A percentile compares a stretch with the other conserved stretches of the same genome.
Evolutionary conservation across 1,140 invertebrate genomes (phyloP).

Genomic region (Orchesella cincta): DNA sequence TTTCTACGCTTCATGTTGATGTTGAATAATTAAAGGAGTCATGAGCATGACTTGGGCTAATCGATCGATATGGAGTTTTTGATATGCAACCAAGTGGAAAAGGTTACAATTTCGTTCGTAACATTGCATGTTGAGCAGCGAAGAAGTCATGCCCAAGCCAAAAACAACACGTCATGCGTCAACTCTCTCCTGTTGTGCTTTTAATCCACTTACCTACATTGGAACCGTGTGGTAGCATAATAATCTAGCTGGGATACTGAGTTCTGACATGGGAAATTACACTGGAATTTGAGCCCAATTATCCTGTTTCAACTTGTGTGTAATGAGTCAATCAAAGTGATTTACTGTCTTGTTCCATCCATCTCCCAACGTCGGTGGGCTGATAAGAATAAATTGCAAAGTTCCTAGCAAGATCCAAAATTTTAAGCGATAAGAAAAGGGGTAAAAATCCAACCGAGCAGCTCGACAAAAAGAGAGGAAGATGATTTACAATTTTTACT

Average conservation of each 20-base stretch:
- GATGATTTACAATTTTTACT: too few relatives aligned
- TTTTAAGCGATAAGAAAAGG: too few relatives aligned
- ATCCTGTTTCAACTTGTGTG: slow-evolving; percentile 18
- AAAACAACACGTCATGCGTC: slow-evolving; percentile 5
- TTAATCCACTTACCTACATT: neutral
- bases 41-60: neutral
- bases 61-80: slow-evolving; percentile 8
- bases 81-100: neutral
- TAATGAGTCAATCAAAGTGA: slow-evolving; percentile 25
- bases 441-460: too few relatives aligned
- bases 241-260: neutral
- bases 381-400: too few relatives aligned
- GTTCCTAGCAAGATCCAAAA: too few relatives aligned
- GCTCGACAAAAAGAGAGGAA: too few relatives aligned
- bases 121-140: neutral
- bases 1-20: neutral
- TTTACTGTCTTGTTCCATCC: slow-evolving; percentile 5
- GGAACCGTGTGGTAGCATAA: neutral
- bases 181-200: too few relatives aligned
- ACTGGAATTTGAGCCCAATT: slow-evolving; percentile 13
- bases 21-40: slow-evolving; percentile 20
- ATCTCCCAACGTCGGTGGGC: too few relatives aligned
- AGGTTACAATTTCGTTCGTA: neutral
- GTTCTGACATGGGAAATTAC: slow-evolving; percentile 19
- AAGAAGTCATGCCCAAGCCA: neutral